Evolutionary conservation across 2,888 invertebrate genomes (phyloP).

Genomic region (Sicus ferrugineus): DNA sequence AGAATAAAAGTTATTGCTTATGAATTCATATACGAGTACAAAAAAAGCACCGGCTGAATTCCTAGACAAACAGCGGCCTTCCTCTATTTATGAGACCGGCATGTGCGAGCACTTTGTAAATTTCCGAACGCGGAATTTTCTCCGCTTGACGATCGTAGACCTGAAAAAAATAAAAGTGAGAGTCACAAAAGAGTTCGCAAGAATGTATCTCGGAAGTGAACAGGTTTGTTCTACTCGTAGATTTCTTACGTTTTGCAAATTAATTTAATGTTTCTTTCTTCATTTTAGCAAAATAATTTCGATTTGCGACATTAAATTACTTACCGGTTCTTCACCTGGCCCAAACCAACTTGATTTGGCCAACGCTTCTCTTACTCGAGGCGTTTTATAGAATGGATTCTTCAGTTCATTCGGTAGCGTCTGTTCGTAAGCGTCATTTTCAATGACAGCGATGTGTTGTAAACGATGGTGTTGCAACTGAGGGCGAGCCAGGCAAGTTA

Average conservation of each 20-base stretch:
- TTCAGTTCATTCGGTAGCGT: slow-evolving; percentile 68
- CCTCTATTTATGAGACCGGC: slow-evolving; percentile 69
- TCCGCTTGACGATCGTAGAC: slow-evolving; percentile 71
- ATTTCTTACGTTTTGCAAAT: no score
- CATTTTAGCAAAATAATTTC: no score
- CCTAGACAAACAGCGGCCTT: slow-evolving; percentile 40
- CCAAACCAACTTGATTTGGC: slow-evolving; percentile 70
- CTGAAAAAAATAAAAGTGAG: slow-evolving; percentile 57
- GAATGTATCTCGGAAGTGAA: no score
- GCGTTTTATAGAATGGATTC: slow-evolving; percentile 70
- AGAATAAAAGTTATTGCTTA: background rate
- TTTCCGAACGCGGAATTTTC: slow-evolving; percentile 70
- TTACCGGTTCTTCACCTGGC: slow-evolving; percentile 70
- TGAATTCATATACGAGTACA: background rate
- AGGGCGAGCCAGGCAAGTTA: slow-evolving; percentile 37
- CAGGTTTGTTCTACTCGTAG: no score
- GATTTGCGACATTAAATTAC: slow-evolving; percentile 23
- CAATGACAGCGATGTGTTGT: slow-evolving; percentile 70
- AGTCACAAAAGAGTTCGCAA: slow-evolving; percentile 11
- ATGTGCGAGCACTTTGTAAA: slow-evolving; percentile 72
- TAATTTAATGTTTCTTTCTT: no score
- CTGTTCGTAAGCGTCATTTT: slow-evolving; percentile 69
- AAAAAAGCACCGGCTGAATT: background rate
- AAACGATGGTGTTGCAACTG: slow-evolving; percentile 47
- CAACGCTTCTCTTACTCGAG: slow-evolving; percentile 67